Evolutionary conservation across 2,797 vertebrate species (phyloP), one percentile per base, ranked within the genome.

Genomic region (Gymnoscopelus microlampas): DNA sequence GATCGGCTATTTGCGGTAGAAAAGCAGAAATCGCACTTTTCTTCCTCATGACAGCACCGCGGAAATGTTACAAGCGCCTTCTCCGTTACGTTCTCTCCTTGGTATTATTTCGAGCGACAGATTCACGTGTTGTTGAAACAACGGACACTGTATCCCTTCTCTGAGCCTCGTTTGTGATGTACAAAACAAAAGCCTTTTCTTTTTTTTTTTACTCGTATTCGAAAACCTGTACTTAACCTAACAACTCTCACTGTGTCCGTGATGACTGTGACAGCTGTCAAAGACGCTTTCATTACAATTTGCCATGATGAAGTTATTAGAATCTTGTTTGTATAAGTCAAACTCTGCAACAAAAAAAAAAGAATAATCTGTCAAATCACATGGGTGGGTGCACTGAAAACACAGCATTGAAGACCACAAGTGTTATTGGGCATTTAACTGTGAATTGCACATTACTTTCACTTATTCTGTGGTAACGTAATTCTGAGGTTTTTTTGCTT

Each of bases 201-300:
- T 67, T 70, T 77, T 67, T 70, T 77, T 59, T 70, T 54, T 53
- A 90, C 73, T 77, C 74, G 64, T 71, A 80, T 59, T 56, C 60
- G 6, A 76, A 44, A 86, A 82, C 60, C 71, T 60, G 74, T 71
- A 63, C 65, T 74, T 60, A 77, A 66, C 79, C 54, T 71, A 88
- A 90, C 69, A 77, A 85, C 77, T 79, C 85, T 91, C 90, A 92
- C 91, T 92, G 91, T 94, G 92, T 90, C 90, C 87, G 89, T 91
- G 84, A 92, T 51, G 79, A 93, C 91, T 90, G 92, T 93, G 93
- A 93, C 76, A 82, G 77, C 85, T 78, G 85, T 86, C 81, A 76
- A 80, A 78, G 65, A 80, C 75, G 84, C 84, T 81, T 74, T 72
- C 87, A 81, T 44, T 83, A 83, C 53, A 78, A 81, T 73, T 83